Conservation (phyloP, 2,888 invertebrate genomes). For the Mythimna albipuncta region DNA sequence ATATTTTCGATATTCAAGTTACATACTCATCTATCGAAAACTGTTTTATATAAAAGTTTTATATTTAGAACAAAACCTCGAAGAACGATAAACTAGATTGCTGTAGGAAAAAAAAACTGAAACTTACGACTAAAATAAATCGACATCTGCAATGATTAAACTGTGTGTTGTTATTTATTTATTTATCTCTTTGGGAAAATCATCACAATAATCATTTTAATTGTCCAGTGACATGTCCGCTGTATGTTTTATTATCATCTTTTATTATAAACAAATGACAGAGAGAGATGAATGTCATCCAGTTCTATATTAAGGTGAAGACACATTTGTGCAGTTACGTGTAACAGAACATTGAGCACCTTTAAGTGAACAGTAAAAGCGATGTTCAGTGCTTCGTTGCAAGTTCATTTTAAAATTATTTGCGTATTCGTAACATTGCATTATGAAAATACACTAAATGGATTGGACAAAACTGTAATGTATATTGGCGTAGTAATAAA, state of each 20-base stretch:
- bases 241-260: constrained; percentile 48
- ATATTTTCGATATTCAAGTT: too few relatives aligned
- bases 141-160: constrained; percentile 7
- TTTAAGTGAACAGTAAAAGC: too few relatives aligned
- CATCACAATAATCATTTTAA: constrained; percentile 48
- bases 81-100: neutral
- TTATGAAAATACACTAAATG: neutral
- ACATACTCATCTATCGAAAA: too few relatives aligned
- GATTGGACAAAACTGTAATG: neutral
- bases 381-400: neutral
- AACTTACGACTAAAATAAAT: constrained; percentile 16
- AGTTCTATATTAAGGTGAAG: neutral
- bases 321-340: constrained; percentile 4
- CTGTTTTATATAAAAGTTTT: neutral
- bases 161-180: neutral
- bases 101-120: constrained; percentile 6
- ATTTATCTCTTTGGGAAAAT: too few relatives aligned
- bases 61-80: constrained; percentile 4
- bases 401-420: neutral
- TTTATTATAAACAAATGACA: constrained; percentile 65
- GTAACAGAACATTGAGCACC: too few relatives aligned
- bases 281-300: constrained; percentile 30
- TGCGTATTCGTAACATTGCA: too few relatives aligned
- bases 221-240: constrained; percentile 29
- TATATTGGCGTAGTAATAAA: too few relatives aligned